Conservation (phyloP, 2,113 vertebrate species). For the Bettongia penicillata region DNA sequence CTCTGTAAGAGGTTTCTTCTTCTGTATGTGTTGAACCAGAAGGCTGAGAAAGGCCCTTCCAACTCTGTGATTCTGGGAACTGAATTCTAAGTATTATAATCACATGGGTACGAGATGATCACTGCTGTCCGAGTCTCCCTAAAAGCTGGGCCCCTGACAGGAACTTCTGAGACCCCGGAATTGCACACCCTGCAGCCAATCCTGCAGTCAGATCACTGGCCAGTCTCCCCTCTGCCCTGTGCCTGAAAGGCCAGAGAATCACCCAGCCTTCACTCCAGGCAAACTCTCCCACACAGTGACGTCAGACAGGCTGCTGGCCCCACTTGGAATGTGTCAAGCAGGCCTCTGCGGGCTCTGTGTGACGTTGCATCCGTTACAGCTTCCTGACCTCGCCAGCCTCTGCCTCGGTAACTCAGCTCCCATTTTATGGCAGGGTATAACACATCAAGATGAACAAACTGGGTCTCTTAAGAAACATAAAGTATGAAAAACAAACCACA, state of each 20-base stretch:
- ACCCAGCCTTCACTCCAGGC: neutral
- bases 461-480: slow-evolving; percentile 28
- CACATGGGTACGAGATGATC: neutral
- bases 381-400: neutral
- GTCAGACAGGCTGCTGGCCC: neutral
- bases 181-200: neutral
- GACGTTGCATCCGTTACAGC: neutral
- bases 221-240: neutral
- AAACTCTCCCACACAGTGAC: neutral
- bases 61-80: neutral
- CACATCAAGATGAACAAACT: slow-evolving; percentile 32
- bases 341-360: neutral
- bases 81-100: neutral
- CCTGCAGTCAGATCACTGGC: neutral
- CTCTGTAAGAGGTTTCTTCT: neutral
- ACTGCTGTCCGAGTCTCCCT: neutral
- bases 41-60: neutral
- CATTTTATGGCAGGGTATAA: slow-evolving; percentile 38
- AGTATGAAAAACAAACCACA: slow-evolving; percentile 28
- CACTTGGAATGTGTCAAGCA: neutral
- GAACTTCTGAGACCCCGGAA: neutral
- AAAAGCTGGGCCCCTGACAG: neutral
- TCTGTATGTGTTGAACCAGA: neutral
- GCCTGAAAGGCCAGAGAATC: neutral
- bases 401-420: slow-evolving; percentile 21